These are phyloP conservation scores for Malachius bipustulatus DNA, from an alignment of 2,888 invertebrate species.

Conservation along the genomic window DNA sequence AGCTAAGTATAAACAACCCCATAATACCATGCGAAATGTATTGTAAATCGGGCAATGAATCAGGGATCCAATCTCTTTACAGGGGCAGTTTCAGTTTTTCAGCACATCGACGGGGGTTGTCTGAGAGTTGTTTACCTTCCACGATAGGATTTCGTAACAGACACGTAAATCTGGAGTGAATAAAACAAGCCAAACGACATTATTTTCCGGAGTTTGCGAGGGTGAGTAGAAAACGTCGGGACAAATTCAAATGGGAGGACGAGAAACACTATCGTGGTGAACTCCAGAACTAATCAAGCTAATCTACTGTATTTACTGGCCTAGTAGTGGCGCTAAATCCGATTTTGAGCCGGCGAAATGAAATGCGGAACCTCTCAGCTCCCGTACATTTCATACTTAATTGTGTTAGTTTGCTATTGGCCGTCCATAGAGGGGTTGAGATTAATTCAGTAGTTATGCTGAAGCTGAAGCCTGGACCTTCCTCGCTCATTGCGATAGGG, in stretches of 20 bases:
- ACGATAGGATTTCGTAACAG: no score
- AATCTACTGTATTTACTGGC: constrained; percentile 32
- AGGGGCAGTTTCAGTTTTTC: no score
- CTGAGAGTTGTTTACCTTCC: no score
- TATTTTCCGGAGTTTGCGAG: background rate
- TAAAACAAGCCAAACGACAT: background rate
- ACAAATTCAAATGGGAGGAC: no score
- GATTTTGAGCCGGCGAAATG: constrained; percentile 25
- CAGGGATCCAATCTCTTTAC: no score
- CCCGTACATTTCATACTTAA: background rate
- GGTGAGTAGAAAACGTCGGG: constrained; percentile 18
- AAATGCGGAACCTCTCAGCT: constrained; percentile 20
- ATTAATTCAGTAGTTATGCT: constrained; percentile 1
- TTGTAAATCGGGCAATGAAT: no score
- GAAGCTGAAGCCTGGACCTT: no score
- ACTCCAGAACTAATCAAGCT: constrained; percentile 33
- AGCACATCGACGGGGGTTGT: no score
- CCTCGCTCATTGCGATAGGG: no score
- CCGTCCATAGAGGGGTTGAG: background rate
- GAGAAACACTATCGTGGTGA: constrained; percentile 25
- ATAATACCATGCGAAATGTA: no score
- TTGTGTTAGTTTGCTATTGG: constrained; percentile 2
- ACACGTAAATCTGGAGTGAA: no score
- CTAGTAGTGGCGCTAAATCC: constrained; percentile 29
- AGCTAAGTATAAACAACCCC: no score